phyloP scores from a whole-genome alignment of 2,113 vertebrate genomes.

The Alectura lathami region DNA sequence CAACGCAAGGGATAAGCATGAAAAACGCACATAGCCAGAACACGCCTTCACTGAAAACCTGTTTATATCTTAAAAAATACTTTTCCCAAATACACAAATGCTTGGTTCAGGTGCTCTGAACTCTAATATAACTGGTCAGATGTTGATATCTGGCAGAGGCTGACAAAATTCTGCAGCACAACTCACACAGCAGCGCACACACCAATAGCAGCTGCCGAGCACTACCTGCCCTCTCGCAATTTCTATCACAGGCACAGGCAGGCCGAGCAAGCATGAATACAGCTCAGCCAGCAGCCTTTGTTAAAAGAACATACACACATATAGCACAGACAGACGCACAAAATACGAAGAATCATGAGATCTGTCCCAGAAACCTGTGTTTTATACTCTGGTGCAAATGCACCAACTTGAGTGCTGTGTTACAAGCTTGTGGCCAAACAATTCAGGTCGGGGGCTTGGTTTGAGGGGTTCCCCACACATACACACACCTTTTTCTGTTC shows the following conservation, averaged over 20 bases:
- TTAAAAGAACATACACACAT: not conserved
- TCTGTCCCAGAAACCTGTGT: not conserved
- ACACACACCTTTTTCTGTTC: not conserved
- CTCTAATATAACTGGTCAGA: not conserved
- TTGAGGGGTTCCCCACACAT: not conserved
- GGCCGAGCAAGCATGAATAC: not conserved
- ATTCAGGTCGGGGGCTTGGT: not conserved
- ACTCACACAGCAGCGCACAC: no score
- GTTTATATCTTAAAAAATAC: not conserved
- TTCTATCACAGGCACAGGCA: not conserved
- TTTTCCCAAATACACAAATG: not conserved
- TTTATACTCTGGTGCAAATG: not conserved
- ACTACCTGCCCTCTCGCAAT: no score
- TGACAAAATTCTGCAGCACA: no score
- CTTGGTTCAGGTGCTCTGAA: not conserved
- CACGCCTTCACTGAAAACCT: not conserved
- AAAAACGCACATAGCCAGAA: not conserved
- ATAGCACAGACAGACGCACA: fast-evolving
- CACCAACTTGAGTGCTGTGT: not conserved
- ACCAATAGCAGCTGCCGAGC: no score
- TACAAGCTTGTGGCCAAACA: not conserved
- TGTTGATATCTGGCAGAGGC: not conserved
- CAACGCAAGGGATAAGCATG: not conserved
- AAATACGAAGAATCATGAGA: not conserved
- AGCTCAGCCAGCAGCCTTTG: not conserved